Base-by-base conservation (phyloP, 1,140 invertebrate species). In the Monochamus saltuarius region DNA sequence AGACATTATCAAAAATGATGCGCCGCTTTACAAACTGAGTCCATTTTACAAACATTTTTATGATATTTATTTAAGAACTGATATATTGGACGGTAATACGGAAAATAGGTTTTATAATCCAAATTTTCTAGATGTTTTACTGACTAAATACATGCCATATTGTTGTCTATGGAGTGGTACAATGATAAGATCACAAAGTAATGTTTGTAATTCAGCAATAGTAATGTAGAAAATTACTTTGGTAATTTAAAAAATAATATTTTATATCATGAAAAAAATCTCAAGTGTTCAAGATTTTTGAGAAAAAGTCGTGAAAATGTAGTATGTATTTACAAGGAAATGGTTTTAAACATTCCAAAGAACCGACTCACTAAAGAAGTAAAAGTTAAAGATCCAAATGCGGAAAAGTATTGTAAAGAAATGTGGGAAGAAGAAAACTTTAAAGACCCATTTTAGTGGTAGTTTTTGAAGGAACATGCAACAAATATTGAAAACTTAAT, bases 201-300 rank as follows among this genome's bases (percentile, higher is more conserved):
- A 7, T 4, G 14, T 29, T 8, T 4, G 2, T 29, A 14, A 29
- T 10, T 57, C 9, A 57, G 17, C 14, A 57, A 57, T 36, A 39
- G 22, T 37, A 36, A 43, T 40, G 54, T 56, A 2, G 54, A 56
- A 56, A 56, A 56, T 56, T 56, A 56, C 13, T 56, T 56, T 38
- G 40, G 49, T 7, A 34, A 59, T 19, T 29, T 58, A 10, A 58
- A 58, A 29, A 50, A 50, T 6, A 50, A 6, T 39, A 16, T 58
- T 39, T 10, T 58, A 1, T 16, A 22, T 7, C 13, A 38, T 19
- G 17, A 59, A 43, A 43, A 38, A 17, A 53, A 59, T 37, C 4
- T 59, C 2, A 59, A 59, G 17, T 52, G 49, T 43, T 59, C 57
- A 14, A 22, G 57, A 10, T 59, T 43, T 43, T n/a, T 59, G 11